Conservation (phyloP, 1,140 invertebrate species). For the Scaptomyza hsui region DNA sequence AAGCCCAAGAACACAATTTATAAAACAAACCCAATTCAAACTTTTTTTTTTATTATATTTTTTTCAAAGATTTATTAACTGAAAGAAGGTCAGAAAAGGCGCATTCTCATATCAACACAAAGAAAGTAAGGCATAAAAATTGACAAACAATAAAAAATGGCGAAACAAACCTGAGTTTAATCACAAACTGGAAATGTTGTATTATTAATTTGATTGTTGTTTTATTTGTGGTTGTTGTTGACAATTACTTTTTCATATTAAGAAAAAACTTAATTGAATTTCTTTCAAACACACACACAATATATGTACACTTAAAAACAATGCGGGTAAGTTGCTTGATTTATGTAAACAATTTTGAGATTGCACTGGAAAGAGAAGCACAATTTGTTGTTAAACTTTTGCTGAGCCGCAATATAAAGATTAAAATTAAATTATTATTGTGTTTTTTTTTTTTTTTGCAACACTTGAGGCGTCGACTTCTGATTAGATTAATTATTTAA, state of each 20-base stretch:
- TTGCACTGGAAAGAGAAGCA: constrained; percentile 43
- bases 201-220: constrained; percentile 23
- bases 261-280: constrained; percentile 33
- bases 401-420: constrained; percentile 21
- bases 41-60: background rate
- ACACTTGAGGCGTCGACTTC: constrained; percentile 44
- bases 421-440: constrained; percentile 36
- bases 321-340: background rate
- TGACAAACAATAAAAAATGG: constrained; percentile 37
- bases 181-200: constrained; percentile 49
- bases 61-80: background rate
- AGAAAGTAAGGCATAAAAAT: constrained; percentile 38
- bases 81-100: constrained; percentile 3
- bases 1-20: background rate
- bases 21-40: background rate
- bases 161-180: constrained; percentile 45
- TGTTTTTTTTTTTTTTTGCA: constrained; percentile 23
- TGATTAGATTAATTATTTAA: constrained; percentile 67
- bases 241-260: constrained; percentile 43
- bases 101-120: constrained; percentile 54
- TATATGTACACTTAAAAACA: constrained; percentile 16
- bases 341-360: constrained; percentile 65
- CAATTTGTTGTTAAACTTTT: constrained; percentile 28
- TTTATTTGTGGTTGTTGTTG: constrained; percentile 26
- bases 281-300: constrained; percentile 15